Percentiles rank a stretch among this genome's conserved stretches.
Conservation (phyloP, 2,113 vertebrate genomes). For the Oceanites oceanicus region DNA sequence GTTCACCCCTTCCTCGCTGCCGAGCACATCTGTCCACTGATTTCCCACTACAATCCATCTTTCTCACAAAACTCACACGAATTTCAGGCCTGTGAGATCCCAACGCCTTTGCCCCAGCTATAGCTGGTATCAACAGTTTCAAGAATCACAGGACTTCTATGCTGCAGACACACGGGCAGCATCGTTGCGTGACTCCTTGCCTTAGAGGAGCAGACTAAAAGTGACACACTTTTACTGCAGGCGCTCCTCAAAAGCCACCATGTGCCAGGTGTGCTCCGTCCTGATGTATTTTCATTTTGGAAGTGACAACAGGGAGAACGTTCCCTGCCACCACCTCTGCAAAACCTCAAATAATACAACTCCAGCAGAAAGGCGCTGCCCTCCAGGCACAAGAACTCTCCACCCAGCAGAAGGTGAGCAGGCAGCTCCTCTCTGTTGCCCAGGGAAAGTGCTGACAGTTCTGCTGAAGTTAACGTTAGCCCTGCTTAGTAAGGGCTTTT, state of each 20-base stretch:
- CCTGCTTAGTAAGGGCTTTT: background rate
- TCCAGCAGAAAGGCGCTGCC: background rate
- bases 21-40: fast-evolving
- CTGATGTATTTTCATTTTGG: fast-evolving
- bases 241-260: too few species aligned
- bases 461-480: background rate
- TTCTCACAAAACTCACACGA: fast-evolving
- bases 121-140: too few species aligned
- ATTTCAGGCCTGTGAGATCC: fast-evolving
- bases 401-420: background rate
- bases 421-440: background rate
- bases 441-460: background rate
- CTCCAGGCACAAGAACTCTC: background rate
- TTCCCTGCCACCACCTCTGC: background rate
- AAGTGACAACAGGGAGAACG: background rate
- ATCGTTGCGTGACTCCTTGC: fast-evolving
- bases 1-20: background rate
- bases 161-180: background rate
- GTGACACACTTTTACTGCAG: background rate
- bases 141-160: background rate
- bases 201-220: background rate
- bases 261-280: fast-evolving
- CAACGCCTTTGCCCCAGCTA: background rate
- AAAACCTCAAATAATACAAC: background rate
- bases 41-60: background rate